These are phyloP conservation scores for Clarias batrachus DNA, from an alignment of 2,113 vertebrate species.

Conservation along the genomic window DNA sequence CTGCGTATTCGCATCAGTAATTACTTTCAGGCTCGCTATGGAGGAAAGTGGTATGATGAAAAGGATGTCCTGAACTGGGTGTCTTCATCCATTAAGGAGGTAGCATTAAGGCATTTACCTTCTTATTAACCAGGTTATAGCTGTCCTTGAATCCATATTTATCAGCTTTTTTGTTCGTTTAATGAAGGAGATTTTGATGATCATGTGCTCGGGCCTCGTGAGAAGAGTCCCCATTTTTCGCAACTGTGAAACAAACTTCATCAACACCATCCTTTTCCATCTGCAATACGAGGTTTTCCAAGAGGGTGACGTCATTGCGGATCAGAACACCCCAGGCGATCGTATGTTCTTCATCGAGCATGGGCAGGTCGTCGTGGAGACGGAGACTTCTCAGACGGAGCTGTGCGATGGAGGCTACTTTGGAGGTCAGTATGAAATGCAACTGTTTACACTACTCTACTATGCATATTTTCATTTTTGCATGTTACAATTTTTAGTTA, in stretches of 20 bases:
- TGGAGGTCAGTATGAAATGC: constrained; percentile 42
- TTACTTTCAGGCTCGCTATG: constrained; percentile 72
- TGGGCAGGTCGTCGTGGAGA: constrained; percentile 44
- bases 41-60: constrained; percentile 61
- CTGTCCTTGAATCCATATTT: background rate
- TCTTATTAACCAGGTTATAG: background rate
- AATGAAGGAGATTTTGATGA: constrained; percentile 34
- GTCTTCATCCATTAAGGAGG: constrained; percentile 50
- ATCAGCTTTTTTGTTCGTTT: background rate
- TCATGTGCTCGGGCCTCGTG: constrained; percentile 38
- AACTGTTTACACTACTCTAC: background rate
- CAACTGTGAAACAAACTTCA: constrained; percentile 42
- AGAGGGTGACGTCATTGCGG: constrained; percentile 29
- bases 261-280: constrained; percentile 35
- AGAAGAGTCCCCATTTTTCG: constrained; percentile 49
- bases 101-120: background rate
- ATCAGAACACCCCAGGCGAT: constrained; percentile 18
- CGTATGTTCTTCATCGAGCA: constrained; percentile 53
- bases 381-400: constrained; percentile 24
- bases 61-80: constrained; percentile 47
- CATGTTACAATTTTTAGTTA: background rate
- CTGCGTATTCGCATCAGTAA: constrained; percentile 67
- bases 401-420: constrained; percentile 49
- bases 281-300: constrained; percentile 40
- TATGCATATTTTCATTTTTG: background rate